These are phyloP conservation scores for Amphimedon queenslandica DNA, from an alignment of 37 sponge, comb jelly and placozoan species.

Conservation along the genomic window DNA sequence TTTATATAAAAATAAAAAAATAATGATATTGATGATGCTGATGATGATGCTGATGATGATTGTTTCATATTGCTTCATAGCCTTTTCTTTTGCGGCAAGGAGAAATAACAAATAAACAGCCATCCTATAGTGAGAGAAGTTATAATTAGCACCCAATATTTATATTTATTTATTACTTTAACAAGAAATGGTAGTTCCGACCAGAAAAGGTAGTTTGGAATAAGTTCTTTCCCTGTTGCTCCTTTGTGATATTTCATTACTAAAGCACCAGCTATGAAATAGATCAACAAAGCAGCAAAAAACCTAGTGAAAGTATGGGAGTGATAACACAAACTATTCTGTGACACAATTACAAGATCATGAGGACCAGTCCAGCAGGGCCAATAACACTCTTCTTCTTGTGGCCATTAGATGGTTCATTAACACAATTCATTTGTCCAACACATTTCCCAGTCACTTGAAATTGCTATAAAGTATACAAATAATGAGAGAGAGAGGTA, in stretches of 20 bases:
- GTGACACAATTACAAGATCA: no score
- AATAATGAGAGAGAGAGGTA: background rate
- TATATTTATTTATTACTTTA: no score
- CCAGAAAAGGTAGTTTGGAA: slow-evolving; percentile 73
- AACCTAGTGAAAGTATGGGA: slow-evolving; percentile 11
- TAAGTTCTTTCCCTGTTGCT: slow-evolving; percentile 63
- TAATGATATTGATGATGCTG: background rate
- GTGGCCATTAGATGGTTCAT: no score
- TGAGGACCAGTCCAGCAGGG: background rate
- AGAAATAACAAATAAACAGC: no score
- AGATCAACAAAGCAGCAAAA: slow-evolving; percentile 22
- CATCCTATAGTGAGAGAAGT: no score
- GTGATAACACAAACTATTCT: no score
- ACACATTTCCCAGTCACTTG: background rate
- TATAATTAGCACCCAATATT: no score
- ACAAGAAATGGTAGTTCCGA: slow-evolving; percentile 63
- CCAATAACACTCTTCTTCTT: background rate
- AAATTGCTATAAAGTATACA: background rate
- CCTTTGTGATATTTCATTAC: slow-evolving; percentile 53
- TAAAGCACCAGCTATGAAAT: slow-evolving; percentile 50
- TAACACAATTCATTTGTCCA: background rate
- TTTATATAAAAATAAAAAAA: no score
- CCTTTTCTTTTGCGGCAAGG: no score
- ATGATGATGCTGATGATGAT: no score
- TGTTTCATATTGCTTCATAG: no score